These are phyloP conservation scores for Muraenolepis orangiensis DNA, from an alignment of 2,797 vertebrate species.

Conservation along the genomic window DNA sequence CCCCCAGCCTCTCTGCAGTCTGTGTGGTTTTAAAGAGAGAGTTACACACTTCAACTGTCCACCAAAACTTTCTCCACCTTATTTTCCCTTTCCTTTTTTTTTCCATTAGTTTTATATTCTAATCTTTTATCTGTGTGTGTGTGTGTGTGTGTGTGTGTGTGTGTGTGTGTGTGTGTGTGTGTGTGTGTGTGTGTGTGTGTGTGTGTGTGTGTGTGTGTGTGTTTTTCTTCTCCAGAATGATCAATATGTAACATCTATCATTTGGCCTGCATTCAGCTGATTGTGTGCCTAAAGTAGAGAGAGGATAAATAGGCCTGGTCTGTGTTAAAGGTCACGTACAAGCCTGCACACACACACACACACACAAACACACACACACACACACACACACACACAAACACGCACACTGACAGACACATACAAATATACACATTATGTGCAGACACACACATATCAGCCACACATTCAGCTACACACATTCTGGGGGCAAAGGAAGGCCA, in stretches of 20 bases:
- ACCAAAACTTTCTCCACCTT: background rate
- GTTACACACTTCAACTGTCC: background rate
- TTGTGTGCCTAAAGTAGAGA: background rate
- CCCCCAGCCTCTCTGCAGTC: no score
- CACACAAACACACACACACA: conserved; percentile 21
- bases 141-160: background rate
- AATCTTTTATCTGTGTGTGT: background rate
- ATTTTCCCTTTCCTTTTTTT: background rate
- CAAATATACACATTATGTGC: no score
- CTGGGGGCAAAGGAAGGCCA: background rate
- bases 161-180: background rate
- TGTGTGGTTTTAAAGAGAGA: no score
- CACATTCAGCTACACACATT: background rate
- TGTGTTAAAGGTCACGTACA: background rate
- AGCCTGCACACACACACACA: background rate
- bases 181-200: background rate
- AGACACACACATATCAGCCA: background rate
- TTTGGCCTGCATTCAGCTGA: background rate
- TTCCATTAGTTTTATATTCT: no score
- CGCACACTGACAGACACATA: no score
- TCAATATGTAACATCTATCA: background rate
- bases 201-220: background rate
- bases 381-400: no score
- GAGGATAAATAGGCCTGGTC: background rate
- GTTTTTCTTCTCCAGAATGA: background rate